phyloP scores from a whole-genome alignment of 1,140 invertebrate species.

The Micrasema minimum region DNA sequence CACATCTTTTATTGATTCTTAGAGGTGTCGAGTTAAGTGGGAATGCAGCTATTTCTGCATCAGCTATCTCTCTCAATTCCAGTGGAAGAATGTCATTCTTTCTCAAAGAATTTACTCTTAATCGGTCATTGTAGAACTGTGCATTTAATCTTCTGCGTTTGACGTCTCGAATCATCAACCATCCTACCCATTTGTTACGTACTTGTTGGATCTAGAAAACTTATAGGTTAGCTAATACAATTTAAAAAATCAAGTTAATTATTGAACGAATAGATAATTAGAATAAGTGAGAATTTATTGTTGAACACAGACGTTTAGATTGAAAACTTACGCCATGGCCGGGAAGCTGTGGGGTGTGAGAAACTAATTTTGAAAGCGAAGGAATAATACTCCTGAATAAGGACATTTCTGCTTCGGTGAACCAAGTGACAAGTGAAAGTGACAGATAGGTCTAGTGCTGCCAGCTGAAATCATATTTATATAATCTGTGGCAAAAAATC shows the following conservation, averaged over 20 bases:
- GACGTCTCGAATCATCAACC: constrained; percentile 84
- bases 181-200: constrained; percentile 78
- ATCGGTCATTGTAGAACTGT: constrained; percentile 76
- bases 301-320: background rate
- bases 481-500: too few relatives aligned
- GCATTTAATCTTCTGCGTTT: constrained; percentile 79
- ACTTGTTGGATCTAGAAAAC: constrained; percentile 71
- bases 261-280: background rate
- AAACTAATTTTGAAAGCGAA: constrained; percentile 18
- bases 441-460: constrained; percentile 22
- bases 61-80: constrained; percentile 80
- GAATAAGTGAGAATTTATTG: background rate
- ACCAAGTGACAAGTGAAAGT: constrained; percentile 3
- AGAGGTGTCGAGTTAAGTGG: constrained; percentile 77
- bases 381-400: background rate
- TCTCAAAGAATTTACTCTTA: constrained; percentile 80
- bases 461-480: background rate
- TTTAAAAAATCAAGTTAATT: background rate
- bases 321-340: constrained; percentile 28
- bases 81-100: constrained; percentile 84
- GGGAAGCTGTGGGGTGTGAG: constrained; percentile 10
- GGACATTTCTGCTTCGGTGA: background rate
- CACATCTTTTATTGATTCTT: constrained; percentile 78
- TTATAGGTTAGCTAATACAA: constrained; percentile 16
- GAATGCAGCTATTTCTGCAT: constrained; percentile 78